These are phyloP conservation scores for Stercorarius parasiticus DNA, from an alignment of 2,113 vertebrate species.

Conservation along the genomic window DNA sequence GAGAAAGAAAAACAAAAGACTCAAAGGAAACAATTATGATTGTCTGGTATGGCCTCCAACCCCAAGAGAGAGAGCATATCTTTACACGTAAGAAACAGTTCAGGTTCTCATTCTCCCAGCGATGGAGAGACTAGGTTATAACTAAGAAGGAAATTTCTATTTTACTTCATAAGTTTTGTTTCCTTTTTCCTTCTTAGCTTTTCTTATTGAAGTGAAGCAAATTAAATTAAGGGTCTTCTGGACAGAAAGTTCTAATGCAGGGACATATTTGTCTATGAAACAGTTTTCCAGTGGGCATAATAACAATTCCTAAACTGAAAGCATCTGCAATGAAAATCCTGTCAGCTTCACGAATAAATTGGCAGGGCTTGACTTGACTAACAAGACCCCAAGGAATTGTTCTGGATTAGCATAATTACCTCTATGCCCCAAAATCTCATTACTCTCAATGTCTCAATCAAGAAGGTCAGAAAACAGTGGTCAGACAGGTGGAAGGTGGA, in stretches of 20 bases:
- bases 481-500: not conserved
- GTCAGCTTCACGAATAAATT: not conserved
- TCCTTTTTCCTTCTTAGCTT: not conserved
- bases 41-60: not conserved
- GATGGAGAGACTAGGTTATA: not conserved
- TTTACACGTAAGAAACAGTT: not conserved
- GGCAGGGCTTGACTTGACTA: not conserved
- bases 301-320: not conserved
- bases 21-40: not conserved
- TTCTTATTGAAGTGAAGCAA: not conserved
- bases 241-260: not conserved
- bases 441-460: not conserved
- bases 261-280: not conserved
- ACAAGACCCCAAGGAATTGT: not conserved
- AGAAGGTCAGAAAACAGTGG: not conserved
- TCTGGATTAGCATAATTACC: not conserved
- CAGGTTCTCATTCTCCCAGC: not conserved
- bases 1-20: not conserved
- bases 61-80: accelerated
- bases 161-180: not conserved
- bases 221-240: not conserved
- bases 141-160: not conserved
- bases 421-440: not conserved
- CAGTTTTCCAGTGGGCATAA: not conserved
- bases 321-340: not conserved